Percentiles rank a stretch among this genome's conserved stretches.
These are phyloP conservation scores for Pocota personata DNA, from an alignment of 2,888 invertebrate species.

Conservation along the genomic window DNA sequence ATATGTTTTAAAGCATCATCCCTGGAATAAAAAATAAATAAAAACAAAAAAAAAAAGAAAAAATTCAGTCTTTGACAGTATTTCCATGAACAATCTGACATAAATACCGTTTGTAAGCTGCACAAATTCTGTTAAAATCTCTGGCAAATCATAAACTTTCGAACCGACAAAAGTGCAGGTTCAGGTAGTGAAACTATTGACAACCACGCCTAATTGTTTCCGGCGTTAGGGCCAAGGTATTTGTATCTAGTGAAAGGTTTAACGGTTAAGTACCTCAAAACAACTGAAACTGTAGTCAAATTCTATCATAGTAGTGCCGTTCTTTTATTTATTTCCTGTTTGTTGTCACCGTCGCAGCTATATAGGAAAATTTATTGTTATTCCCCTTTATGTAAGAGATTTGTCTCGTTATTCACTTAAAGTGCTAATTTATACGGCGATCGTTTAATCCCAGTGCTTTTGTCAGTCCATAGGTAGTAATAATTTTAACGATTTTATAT, in stretches of 20 bases:
- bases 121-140: not conserved
- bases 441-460: not conserved
- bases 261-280: not conserved
- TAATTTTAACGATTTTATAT: not conserved
- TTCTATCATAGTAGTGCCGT: not conserved
- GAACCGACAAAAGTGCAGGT: not conserved
- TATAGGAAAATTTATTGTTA: not conserved
- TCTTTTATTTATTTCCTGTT: not conserved
- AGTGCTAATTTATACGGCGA: conserved; percentile 15
- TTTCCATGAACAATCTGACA: not conserved
- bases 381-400: not conserved
- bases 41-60: not conserved
- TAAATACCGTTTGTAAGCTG: not conserved
- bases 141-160: not conserved
- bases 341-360: not conserved
- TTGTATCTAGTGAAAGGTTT: conserved; percentile 2
- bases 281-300: not conserved
- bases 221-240: conserved; percentile 11
- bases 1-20: no score
- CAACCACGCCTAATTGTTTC: conserved; percentile 7
- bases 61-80: not conserved
- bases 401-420: not conserved
- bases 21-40: no score
- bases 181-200: not conserved
- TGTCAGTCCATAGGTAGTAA: not conserved